A percentile compares a stretch with the other conserved stretches of the same genome.
These are phyloP conservation scores for Mellivora capensis DNA, from an alignment of 2,113 vertebrate genomes.

Conservation along the genomic window DNA sequence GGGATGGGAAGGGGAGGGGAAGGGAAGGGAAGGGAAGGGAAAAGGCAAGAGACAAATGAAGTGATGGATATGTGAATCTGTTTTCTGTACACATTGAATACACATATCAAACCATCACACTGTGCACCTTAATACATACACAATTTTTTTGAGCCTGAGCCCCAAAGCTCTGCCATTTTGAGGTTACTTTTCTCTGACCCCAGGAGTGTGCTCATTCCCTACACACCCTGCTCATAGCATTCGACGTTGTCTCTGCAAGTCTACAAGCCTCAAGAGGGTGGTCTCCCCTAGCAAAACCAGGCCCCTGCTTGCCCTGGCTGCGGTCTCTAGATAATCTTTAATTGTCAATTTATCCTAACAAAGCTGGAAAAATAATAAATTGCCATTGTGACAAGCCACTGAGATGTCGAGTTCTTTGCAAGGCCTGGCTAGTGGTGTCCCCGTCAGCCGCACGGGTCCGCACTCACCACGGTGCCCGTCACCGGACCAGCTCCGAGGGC, in stretches of 20 bases:
- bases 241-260: background rate
- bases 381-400: accelerated
- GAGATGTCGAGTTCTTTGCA: background rate
- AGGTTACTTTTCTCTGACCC: background rate
- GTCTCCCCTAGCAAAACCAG: background rate
- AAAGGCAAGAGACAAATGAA: too few species aligned
- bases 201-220: background rate
- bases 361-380: background rate
- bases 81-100: accelerated
- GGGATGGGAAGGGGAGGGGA: too few species aligned
- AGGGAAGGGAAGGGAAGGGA: background rate
- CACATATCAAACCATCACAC: background rate
- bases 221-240: background rate
- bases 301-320: background rate
- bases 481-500: accelerated
- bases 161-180: background rate
- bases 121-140: too few species aligned
- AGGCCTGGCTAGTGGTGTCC: accelerated
- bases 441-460: accelerated
- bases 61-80: accelerated
- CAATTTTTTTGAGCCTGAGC: background rate
- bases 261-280: background rate
- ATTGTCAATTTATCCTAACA: background rate
- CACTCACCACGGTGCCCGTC: accelerated
- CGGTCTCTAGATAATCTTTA: background rate